A percentile compares a stretch with the other conserved stretches of the same genome.
Conservation (phyloP, 1,140 invertebrate genomes). For the Aphaenogaster ashmeadi region DNA sequence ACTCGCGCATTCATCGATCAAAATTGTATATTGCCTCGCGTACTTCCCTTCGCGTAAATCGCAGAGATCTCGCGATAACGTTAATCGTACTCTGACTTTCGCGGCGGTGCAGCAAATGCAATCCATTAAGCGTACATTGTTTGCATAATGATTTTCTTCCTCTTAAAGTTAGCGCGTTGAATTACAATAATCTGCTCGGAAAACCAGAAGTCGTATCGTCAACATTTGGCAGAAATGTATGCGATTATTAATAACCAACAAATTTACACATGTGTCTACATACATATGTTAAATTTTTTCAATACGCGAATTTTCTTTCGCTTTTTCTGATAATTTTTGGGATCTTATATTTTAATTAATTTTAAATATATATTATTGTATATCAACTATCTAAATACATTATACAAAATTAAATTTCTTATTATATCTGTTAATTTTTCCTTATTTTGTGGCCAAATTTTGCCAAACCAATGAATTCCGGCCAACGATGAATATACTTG, state of each 20-base stretch:
- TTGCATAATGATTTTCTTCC: conserved; percentile 50
- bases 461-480: neutral
- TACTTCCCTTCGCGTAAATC: neutral
- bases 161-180: conserved; percentile 13
- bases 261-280: neutral
- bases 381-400: neutral
- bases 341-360: neutral
- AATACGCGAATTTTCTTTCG: neutral
- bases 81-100: conserved; percentile 61
- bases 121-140: conserved; percentile 68
- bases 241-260: neutral
- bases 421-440: neutral
- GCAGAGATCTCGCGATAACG: conserved; percentile 34
- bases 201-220: neutral
- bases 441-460: neutral
- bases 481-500: neutral
- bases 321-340: neutral
- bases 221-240: neutral
- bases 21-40: conserved; percentile 24
- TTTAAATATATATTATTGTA: neutral
- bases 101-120: conserved; percentile 36
- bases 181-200: conserved; percentile 1
- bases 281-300: neutral
- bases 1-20: conserved; percentile 49
- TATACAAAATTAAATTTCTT: neutral